Conservation (phyloP, 2,113 vertebrate genomes). For the Tetrax tetrax region DNA sequence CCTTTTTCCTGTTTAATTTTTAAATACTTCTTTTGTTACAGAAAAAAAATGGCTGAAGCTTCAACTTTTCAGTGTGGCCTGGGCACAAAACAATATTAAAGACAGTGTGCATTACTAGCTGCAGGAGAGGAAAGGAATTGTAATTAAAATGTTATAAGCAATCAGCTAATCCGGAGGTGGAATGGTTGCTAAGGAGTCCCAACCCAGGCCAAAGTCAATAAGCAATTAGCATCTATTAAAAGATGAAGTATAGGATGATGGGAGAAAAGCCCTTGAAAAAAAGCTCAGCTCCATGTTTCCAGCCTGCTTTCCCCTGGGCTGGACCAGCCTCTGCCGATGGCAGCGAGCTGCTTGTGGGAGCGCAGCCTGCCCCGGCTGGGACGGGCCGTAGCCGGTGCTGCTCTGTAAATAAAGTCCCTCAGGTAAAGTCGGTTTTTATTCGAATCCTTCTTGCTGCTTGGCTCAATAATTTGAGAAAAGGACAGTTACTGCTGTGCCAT, state of each 20-base stretch:
- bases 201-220: constrained; percentile 47
- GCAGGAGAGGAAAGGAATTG: neutral
- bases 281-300: neutral
- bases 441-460: neutral
- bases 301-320: neutral
- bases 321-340: neutral
- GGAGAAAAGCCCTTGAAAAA: neutral
- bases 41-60: neutral
- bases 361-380: neutral
- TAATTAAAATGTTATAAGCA: constrained; percentile 7
- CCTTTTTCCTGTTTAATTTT: neutral
- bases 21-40: neutral
- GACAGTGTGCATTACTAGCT: neutral
- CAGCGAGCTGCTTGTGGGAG: rapidly evolving
- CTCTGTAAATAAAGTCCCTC: neutral
- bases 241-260: neutral
- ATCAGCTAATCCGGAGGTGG: constrained; percentile 25
- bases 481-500: neutral
- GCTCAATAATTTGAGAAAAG: neutral
- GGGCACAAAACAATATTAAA: neutral
- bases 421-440: neutral
- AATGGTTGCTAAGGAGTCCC: neutral
- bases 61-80: neutral
- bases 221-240: constrained; percentile 16
- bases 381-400: rapidly evolving